Percentiles rank a stretch among this genome's conserved stretches.
phyloP scores from a whole-genome alignment of 2,888 invertebrate species.

The Germaria angustata region DNA sequence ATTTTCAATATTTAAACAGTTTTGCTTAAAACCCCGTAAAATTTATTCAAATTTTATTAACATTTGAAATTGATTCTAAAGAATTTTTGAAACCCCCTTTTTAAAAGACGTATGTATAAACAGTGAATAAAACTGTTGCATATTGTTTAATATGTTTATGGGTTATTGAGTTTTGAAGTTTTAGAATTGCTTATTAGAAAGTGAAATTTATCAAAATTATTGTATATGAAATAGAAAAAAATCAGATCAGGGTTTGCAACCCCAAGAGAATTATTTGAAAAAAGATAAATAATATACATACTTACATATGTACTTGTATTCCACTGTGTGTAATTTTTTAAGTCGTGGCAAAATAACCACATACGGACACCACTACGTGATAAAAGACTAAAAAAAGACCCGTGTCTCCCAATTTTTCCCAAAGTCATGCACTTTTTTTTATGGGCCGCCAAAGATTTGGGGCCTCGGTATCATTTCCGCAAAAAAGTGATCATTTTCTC shows the following conservation, averaged over 20 bases:
- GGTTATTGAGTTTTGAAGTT: conserved; percentile 58
- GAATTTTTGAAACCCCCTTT: conserved; percentile 53
- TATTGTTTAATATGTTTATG: conserved; percentile 58
- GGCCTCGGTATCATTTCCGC: no score
- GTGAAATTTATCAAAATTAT: conserved; percentile 39
- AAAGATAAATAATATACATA: no score
- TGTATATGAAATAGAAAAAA: conserved; percentile 21
- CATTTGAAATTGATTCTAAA: conserved; percentile 65
- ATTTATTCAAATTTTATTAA: conserved; percentile 66
- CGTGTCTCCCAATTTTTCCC: no score
- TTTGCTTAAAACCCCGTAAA: conserved; percentile 60
- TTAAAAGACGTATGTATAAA: neutral
- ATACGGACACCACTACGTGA: no score
- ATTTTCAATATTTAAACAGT: conserved; percentile 37
- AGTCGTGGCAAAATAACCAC: no score
- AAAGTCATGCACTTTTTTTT: no score
- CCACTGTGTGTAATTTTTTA: no score
- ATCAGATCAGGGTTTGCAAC: neutral
- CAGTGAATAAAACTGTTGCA: conserved; percentile 32
- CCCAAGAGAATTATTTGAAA: neutral
- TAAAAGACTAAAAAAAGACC: no score
- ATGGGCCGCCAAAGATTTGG: no score
- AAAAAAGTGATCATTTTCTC: no score
- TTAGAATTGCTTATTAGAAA: conserved; percentile 63
- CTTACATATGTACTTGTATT: no score